Evolutionary conservation across 2,113 vertebrate genomes (phyloP), one percentile per base, ranked within the genome.

Genomic region (Nothoprocta pentlandii): DNA sequence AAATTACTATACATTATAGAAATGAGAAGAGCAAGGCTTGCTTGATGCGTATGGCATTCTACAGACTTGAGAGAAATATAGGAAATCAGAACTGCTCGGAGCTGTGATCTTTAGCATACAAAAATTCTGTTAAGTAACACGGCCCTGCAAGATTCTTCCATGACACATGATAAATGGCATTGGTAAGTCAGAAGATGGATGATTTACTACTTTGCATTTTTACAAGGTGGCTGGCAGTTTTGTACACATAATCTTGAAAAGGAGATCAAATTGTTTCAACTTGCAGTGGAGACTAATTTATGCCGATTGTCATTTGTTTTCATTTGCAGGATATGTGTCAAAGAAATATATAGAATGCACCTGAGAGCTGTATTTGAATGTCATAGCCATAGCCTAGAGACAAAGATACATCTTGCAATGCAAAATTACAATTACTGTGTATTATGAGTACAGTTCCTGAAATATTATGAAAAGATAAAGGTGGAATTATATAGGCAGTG

Each of bases 311-410:
- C 6, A 92, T 76, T 93, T 93, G 44, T 85, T 82, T 61, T 74
- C 46, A 32, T 16, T 9, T 76, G 14, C 47, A 73, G 49, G n/a
- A 64, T 49, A 32, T 20, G 36, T 69, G 47, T 64, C 53, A 79
- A 73, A 34, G 61, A 92, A 89, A 89, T 53, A 47, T 6, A 51
- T 5, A 9, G 32, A 3, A n/a, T 88, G 12, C 46, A 88, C 54
- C 36, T 66, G 58, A 85, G 23, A 90, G 42, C 42, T 89, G 64
- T 73, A 90, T 93, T 47, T 94, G 61, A 78, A 91, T 54, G 53
- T 41, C 76, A 44, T 58, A 82, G 86, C 93, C 92, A 78, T 41
- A 61, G 94, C 68, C 78, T 25, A 39, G 15, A 64, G 62, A 49
- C 28, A 85, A 87, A 94, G 92, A 77, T 41, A 11, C 12, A 13